A percentile compares a stretch with the other conserved stretches of the same genome.
phyloP scores from a whole-genome alignment of 2,888 invertebrate species.

The Ophion ventricosus region DNA sequence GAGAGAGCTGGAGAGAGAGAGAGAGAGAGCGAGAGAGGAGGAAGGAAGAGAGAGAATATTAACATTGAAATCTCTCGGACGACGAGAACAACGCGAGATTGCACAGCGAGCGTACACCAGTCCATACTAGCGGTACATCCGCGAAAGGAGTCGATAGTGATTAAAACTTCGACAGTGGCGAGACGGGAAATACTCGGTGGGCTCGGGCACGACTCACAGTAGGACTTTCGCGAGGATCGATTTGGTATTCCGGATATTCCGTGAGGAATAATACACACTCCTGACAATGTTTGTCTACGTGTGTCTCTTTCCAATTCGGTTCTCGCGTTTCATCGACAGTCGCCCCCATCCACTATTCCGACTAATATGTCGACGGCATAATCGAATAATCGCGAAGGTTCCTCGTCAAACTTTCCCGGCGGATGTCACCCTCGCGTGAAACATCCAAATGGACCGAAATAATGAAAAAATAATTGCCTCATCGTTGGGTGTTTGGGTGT shows the following conservation, averaged over 20 bases:
- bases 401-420: constrained; percentile 21
- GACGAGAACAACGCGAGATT: constrained; percentile 17
- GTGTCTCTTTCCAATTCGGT: constrained; percentile 43
- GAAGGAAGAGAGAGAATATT: constrained; percentile 36
- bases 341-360: constrained; percentile 18
- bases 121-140: constrained; percentile 69
- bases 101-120: not conserved
- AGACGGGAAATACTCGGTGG: constrained; percentile 53
- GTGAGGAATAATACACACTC: constrained; percentile 46
- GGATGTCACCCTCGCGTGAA: not conserved
- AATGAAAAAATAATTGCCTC: not conserved
- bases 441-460: not conserved
- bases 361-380: constrained; percentile 38
- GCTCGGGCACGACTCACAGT: constrained; percentile 39
- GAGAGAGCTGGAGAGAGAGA: constrained; percentile 39
- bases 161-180: constrained; percentile 81
- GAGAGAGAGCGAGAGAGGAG: constrained; percentile 39
- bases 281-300: constrained; percentile 19
- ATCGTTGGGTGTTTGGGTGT: not conserved
- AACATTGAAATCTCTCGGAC: constrained; percentile 42
- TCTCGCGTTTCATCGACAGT: constrained; percentile 57
- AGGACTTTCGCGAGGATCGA: constrained; percentile 75
- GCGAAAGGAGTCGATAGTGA: constrained; percentile 79
- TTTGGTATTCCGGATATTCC: constrained; percentile 78
- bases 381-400: constrained; percentile 24